Conservation (phyloP, 2,113 vertebrate genomes). For the Menidia beryllina region DNA sequence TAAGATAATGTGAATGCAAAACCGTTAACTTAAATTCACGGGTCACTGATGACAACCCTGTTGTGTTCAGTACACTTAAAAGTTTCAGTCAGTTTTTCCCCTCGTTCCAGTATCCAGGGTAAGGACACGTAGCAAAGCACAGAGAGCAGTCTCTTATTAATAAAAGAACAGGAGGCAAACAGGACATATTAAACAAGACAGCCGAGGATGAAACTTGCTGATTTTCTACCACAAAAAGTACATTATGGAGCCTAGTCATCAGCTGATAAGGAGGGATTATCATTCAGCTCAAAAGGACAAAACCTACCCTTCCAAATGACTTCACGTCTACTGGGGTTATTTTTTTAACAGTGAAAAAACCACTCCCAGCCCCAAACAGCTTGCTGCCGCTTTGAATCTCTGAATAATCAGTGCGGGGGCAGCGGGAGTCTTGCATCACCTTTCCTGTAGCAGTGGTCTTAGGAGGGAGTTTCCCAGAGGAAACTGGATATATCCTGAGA, state of each 20-base stretch:
- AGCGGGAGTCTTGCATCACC: constrained; percentile 52
- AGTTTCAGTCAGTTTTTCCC: neutral
- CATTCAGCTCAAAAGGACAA: neutral
- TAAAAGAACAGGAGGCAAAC: neutral
- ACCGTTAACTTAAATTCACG: neutral
- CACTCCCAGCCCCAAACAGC: no score
- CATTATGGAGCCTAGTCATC: neutral
- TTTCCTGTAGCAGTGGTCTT: constrained; percentile 31
- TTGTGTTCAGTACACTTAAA: neutral
- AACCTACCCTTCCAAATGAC: neutral
- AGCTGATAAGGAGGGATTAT: neutral
- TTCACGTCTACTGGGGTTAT: neutral
- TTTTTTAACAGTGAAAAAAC: neutral
- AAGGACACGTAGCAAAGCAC: neutral
- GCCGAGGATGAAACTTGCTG: neutral
- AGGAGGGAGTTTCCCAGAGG: constrained; percentile 58
- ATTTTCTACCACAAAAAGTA: neutral
- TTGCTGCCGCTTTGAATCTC: neutral
- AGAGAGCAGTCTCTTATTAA: neutral
- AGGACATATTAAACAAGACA: neutral
- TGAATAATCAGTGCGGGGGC: constrained; percentile 1
- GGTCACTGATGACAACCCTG: neutral
- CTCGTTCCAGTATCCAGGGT: constrained; percentile 5
- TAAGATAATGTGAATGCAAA: neutral
- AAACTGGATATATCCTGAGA: constrained; percentile 65